Conservation (phyloP, 2,888 invertebrate genomes). For the Dioctria rufipes region DNA sequence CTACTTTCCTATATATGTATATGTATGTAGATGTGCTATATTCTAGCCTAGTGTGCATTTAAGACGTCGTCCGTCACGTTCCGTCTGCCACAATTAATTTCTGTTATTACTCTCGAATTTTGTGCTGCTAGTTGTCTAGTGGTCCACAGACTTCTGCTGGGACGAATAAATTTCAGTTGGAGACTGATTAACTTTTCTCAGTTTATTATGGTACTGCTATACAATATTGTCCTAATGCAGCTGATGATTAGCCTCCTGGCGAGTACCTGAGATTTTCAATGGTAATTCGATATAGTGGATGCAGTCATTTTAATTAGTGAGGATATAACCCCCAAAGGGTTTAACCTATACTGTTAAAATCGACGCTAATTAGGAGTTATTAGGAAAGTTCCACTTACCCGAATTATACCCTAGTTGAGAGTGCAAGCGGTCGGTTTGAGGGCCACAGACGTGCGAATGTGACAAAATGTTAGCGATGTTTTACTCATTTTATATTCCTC, state of each 20-base stretch:
- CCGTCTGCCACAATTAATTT: too few species aligned
- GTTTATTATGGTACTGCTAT: background rate
- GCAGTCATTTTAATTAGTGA: conserved; percentile 39
- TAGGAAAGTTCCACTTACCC: conserved; percentile 41
- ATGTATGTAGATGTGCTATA: too few species aligned
- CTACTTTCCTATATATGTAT: too few species aligned
- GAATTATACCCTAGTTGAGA: conserved; percentile 6
- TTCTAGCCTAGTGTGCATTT: too few species aligned
- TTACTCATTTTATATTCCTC: too few species aligned
- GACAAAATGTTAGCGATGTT: conserved; percentile 25
- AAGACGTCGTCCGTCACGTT: too few species aligned
- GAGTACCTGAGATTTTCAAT: conserved; percentile 36
- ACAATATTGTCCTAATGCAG: background rate
- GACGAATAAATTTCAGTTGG: conserved; percentile 6
- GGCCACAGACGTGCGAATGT: conserved; percentile 30
- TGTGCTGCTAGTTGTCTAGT: too few species aligned
- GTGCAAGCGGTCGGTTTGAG: background rate
- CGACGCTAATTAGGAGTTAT: conserved; percentile 29
- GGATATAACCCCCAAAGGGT: background rate
- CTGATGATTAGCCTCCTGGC: background rate
- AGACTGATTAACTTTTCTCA: conserved; percentile 17
- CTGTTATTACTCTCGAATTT: too few species aligned
- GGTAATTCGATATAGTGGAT: conserved; percentile 20
- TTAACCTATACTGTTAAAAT: background rate
- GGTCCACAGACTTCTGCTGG: background rate